Evolutionary conservation across 2,888 invertebrate genomes (phyloP), one percentile per base, ranked within the genome.

Genomic region (Apamea epomidion): DNA sequence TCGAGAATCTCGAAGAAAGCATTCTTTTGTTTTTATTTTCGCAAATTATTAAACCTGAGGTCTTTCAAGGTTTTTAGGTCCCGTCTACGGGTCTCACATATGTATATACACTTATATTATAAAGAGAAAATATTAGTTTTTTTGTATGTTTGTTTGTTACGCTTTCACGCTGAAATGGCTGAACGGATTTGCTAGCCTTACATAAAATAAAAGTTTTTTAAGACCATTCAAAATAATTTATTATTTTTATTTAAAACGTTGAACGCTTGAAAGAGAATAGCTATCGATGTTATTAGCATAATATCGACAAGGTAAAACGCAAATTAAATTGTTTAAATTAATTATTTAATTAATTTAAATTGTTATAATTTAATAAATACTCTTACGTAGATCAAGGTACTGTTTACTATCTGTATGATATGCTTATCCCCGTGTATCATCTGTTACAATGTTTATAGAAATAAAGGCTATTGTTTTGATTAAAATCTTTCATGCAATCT

Each of bases 401-500:
- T 81, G 54, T 42, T 0, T 58, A n/a, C 32, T 82, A 80, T 77
- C 48, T 65, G 0, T 51, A n/a, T 21, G 62, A 70, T 83, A 75
- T 0, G 54, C 18, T 51, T 81, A 65, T 81, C 81, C 16, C 29
- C 16, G 8, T 51, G 8, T 68, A 60, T 62, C 21, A 68, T 82
- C 18, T 69, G 64, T 29, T 32, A 71, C 48, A 77, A 78, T 71
- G 54, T 29, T 62, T 45, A 82, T 62, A 71, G 60, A 78, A 68
- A 78, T 78, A 82, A 78, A 72, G 80, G n/a, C 69, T 72, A 79
- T 84, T 84, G 67, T 82, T 80, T 58, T 79, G 54, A 10, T 62
- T 37, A 2, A 67, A 42, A 45, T 10, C 48, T 32, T 76, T 62
- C 25, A 32, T 16, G 25, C 16, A 32, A 84, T 82, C 68, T 84